A percentile compares a stretch with the other conserved stretches of the same genome.
Conservation (phyloP, 2,797 vertebrate genomes). For the Malurus splendens region DNA sequence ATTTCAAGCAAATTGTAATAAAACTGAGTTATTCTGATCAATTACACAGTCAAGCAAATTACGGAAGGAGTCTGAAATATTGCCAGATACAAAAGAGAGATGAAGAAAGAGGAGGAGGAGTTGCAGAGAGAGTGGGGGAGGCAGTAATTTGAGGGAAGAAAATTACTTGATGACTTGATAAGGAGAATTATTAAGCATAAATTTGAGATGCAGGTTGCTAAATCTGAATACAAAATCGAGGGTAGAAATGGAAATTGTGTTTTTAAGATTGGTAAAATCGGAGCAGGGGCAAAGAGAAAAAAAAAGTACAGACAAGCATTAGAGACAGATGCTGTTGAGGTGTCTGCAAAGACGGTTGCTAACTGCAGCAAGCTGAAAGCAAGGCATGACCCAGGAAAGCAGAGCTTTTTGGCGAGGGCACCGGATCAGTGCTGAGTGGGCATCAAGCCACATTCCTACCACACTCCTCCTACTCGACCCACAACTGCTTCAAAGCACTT, state of each 20-base stretch:
- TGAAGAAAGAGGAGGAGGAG: conserved; percentile 48
- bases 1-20: conserved; percentile 60
- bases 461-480: background rate
- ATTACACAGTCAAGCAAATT: conserved; percentile 64
- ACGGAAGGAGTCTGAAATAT: conserved; percentile 35
- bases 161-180: conserved; percentile 59
- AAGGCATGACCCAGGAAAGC: background rate
- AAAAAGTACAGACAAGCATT: background rate
- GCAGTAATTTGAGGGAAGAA: conserved; percentile 48
- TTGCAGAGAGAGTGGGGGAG: conserved; percentile 8
- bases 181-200: conserved; percentile 53
- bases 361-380: background rate
- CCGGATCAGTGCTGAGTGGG: background rate
- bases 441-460: background rate
- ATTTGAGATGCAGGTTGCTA: conserved; percentile 40
- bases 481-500: conserved; percentile 2
- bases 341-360: background rate
- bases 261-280: background rate
- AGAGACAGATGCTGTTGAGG: background rate
- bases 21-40: conserved; percentile 58
- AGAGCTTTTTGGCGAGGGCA: background rate
- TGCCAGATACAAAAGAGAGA: conserved; percentile 56
- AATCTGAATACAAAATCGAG: conserved; percentile 47
- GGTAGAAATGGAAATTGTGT: background rate
- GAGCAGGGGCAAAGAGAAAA: background rate